Evolutionary conservation across 2,113 vertebrate genomes (phyloP).

Genomic region (Dicaeum eximium): DNA sequence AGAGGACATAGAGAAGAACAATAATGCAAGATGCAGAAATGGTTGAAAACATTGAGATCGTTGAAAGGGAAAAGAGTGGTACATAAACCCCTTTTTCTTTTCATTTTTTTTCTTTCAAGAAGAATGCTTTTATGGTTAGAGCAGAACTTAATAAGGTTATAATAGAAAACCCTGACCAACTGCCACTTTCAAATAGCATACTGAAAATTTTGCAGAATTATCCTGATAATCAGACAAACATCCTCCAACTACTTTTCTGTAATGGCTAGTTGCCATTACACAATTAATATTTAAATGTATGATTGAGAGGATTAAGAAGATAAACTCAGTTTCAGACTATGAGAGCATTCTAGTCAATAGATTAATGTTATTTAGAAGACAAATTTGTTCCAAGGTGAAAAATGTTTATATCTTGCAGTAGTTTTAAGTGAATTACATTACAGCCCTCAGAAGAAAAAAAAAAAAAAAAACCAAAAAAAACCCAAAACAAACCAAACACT

Average conservation of each 20-base stretch:
- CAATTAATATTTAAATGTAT: not conserved
- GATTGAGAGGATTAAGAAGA: conserved; percentile 13
- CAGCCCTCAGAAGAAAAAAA: not conserved
- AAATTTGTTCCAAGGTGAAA: not conserved
- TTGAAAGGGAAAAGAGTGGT: not conserved
- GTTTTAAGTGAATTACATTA: not conserved
- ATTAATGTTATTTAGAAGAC: not conserved
- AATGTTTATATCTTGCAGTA: not conserved
- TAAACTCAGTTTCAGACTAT: not conserved
- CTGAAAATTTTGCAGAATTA: not conserved
- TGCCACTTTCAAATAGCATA: not conserved
- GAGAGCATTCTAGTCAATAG: not conserved
- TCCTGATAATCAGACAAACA: not conserved
- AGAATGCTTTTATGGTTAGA: not conserved
- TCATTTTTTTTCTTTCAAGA: not conserved
- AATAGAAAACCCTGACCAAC: not conserved
- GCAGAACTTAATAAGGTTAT: not conserved
- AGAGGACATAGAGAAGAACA: not conserved
- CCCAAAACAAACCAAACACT: not conserved
- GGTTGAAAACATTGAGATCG: not conserved
- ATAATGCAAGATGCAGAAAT: not conserved
- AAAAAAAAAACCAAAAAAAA: not conserved
- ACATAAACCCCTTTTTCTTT: not conserved
- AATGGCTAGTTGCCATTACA: not conserved
- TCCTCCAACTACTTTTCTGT: not conserved